phyloP scores from a whole-genome alignment of 1,140 invertebrate genomes.

The Pogonus chalceus region DNA sequence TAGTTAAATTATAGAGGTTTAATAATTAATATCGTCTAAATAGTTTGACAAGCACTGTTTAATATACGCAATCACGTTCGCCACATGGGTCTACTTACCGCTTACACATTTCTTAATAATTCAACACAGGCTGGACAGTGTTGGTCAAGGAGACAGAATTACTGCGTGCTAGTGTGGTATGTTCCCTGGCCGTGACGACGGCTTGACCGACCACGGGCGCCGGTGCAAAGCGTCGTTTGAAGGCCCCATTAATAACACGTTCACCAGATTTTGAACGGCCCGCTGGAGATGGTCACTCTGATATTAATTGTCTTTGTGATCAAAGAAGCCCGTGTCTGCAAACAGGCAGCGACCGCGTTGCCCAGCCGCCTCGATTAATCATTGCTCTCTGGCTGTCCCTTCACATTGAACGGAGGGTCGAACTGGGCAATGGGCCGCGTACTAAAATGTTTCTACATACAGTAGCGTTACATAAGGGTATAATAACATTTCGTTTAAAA shows the following conservation, averaged over 20 bases:
- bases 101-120: not conserved
- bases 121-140: no score
- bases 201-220: not conserved
- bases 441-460: no score
- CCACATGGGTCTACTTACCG: no score
- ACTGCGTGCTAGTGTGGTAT: no score
- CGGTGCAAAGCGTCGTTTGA: not conserved
- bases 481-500: no score
- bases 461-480: no score
- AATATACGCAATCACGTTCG: no score
- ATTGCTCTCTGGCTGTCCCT: not conserved
- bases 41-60: no score
- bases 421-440: no score
- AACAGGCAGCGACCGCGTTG: not conserved
- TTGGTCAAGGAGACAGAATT: no score
- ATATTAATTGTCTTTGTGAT: slow-evolving; percentile 6
- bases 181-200: not conserved
- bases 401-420: not conserved
- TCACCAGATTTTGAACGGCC: not conserved
- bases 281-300: not conserved
- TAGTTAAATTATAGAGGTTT: no score
- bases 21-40: no score
- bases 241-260: slow-evolving; percentile 1
- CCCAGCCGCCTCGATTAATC: slow-evolving; percentile 1
- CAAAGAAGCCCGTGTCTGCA: slow-evolving; percentile 1